Evolutionary conservation across 2,113 vertebrate genomes (phyloP), one percentile per base, ranked within the genome.

Genomic region (Protomyctophum bolini): DNA sequence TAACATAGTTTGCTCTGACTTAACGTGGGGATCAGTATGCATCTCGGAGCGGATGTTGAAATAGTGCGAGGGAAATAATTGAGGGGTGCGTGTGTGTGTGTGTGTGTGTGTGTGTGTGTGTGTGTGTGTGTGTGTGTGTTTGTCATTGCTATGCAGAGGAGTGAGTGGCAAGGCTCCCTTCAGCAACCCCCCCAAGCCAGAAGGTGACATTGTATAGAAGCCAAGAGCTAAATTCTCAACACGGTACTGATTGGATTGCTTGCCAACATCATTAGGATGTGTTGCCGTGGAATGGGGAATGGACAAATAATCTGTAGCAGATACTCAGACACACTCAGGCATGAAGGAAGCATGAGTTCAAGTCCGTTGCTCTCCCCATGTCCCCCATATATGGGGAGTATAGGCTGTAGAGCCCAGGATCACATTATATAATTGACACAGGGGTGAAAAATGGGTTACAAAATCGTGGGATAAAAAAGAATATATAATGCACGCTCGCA

Each of bases 81-180:
- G 8, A 65, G 67, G 64, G 1, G 21, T 21, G 21, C 2, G 21
- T 21, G 21, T 21, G 21, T 21, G 21, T 21, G 21, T 21, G 21
- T 21, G 21, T 21, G 21, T 21, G 21, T 21, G 21, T 21, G 21
- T 21, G 21, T 21, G 21, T 21, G 21, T 21, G 21, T 21, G 21
- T 21, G 21, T 21, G 21, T 21, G 21, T 21, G 21, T 21, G 21
- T 21, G 21, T 21, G 21, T 21, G 57, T 71, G 58, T 49, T 66
- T 79, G 76, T 83, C 80, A 87, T 87, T 86, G 75, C 80, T 89
- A 86, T 90, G 80, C 83, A 83, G 48, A 66, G 73, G 74, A 69
- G 79, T 69, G 64, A 56, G 63, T 58, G 10, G 73, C 70, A 59
- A 72, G 78, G 51, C 85, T 82, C 80, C 79, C 75, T 85, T 86